Evolutionary conservation across 2,113 vertebrate species (phyloP), one percentile per base, ranked within the genome.

Genomic region (Taurulus bubalis): DNA sequence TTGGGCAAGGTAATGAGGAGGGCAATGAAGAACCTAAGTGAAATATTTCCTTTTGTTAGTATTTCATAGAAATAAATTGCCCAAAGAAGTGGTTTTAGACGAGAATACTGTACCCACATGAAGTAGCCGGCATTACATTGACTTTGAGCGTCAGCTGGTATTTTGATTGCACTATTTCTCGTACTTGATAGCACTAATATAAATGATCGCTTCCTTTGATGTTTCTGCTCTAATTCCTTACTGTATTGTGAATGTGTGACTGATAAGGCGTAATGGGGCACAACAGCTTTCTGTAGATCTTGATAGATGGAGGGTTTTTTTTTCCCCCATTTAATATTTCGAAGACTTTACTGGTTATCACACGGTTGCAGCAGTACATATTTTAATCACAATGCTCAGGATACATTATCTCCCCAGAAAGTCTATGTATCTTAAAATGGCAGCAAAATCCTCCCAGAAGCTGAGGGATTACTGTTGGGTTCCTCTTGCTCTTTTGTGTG

Each of bases 381-480:
- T 82, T 75, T 80, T 45, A 84, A 72, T 82, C 75, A 62, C 65
- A 60, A 38, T 47, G 15, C 20, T 49, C 60, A 36, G 71, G 62
- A 84, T 67, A 36, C 55, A 75, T 90, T 70, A 78, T 86, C 79
- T 87, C 59, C 74, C 42, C 80, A 71, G 36, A 77, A 77, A 63
- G 62, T 80, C 42, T 32, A 55, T 83, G 71, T 53, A 53, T 89
- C 81, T 82, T 42, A 34, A 59, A 64, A 80, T 53, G 70, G 53
- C 49, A 28, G 28, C 38, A 63, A 77, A 86, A 88, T 82, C 84
- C 86, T 71, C 53, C 82, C 84, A 87, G 87, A 89, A 84, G 89
- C 18, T 4, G 16, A 5, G 11, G 65, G 84, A 89, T 89, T 91
- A 89, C 58, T 66, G 64, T 30, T 32, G 60, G 66, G 62, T 72